Evolutionary conservation across 1,140 invertebrate genomes (phyloP).

Genomic region (Drosophila biarmipes): DNA sequence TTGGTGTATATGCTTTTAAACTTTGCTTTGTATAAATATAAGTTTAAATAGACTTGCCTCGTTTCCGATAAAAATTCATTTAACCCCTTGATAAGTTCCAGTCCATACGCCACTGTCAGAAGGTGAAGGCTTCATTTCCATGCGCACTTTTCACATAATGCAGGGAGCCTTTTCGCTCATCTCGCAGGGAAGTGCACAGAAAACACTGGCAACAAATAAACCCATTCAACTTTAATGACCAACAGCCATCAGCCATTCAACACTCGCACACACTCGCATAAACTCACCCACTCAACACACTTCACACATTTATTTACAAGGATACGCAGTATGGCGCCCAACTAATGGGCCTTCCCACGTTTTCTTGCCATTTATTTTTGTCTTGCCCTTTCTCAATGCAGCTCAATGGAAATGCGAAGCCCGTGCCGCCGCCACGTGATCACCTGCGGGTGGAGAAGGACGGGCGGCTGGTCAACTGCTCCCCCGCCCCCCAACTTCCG

Average conservation of each 20-base stretch:
- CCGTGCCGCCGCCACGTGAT: slow-evolving; percentile 91
- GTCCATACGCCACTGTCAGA: background rate
- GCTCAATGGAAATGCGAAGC: slow-evolving; percentile 86
- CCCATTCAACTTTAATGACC: slow-evolving; percentile 23
- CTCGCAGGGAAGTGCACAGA: slow-evolving; percentile 14
- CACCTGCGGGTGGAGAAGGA: slow-evolving; percentile 87
- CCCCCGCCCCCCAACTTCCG: slow-evolving; percentile 89
- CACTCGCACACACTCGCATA: slow-evolving; percentile 29
- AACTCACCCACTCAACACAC: slow-evolving; percentile 19
- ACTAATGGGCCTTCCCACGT: slow-evolving; percentile 24
- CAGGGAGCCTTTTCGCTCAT: slow-evolving; percentile 4
- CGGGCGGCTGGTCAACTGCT: slow-evolving; percentile 87
- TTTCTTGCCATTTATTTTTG: background rate
- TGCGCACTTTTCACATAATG: slow-evolving; percentile 26
- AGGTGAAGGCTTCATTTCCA: slow-evolving; percentile 26
- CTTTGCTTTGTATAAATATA: too few relatives aligned
- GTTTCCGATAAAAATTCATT: background rate
- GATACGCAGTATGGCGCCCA: background rate
- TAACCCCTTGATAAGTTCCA: background rate
- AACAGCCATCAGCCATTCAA: slow-evolving; percentile 32
- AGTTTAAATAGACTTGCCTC: too few relatives aligned
- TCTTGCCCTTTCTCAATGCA: slow-evolving; percentile 8
- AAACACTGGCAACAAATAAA: slow-evolving; percentile 32
- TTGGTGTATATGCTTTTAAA: too few relatives aligned
- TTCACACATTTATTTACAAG: slow-evolving; percentile 16